phyloP scores from a whole-genome alignment of 2,888 invertebrate genomes.

The Neoitamus cyanurus region DNA sequence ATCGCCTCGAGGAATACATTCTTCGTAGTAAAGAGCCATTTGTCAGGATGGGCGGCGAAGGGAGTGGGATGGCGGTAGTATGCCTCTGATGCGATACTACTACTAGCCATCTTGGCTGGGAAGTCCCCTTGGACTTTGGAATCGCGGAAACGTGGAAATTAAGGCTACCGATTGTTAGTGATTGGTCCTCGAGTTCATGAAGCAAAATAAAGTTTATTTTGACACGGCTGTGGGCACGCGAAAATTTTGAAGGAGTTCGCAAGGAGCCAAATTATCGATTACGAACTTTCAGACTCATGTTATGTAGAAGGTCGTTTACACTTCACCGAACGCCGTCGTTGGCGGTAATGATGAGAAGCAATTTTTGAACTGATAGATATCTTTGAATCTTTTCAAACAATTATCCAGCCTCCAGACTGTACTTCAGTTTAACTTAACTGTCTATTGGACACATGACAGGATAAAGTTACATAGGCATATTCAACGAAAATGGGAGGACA shows the following conservation, averaged over 20 bases:
- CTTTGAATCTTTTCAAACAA: too few relatives aligned
- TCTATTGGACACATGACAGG: too few relatives aligned
- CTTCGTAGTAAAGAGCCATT: not conserved
- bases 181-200: not conserved
- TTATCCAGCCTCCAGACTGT: too few relatives aligned
- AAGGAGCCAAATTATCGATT: not conserved
- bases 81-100: not conserved
- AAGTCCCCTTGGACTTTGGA: not conserved
- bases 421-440: too few relatives aligned
- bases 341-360: too few relatives aligned
- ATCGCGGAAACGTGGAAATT: not conserved
- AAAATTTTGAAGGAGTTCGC: not conserved
- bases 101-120: not conserved
- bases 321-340: too few relatives aligned
- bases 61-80: not conserved
- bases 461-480: too few relatives aligned
- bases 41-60: not conserved
- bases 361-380: too few relatives aligned
- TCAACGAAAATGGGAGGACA: too few relatives aligned
- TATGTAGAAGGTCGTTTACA: too few relatives aligned
- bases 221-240: not conserved
- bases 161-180: not conserved
- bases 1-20: conserved; percentile 7
- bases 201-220: not conserved
- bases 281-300: too few relatives aligned